phyloP scores from a whole-genome alignment of 2,888 invertebrate genomes.

The Lasioglossum villosulum region DNA sequence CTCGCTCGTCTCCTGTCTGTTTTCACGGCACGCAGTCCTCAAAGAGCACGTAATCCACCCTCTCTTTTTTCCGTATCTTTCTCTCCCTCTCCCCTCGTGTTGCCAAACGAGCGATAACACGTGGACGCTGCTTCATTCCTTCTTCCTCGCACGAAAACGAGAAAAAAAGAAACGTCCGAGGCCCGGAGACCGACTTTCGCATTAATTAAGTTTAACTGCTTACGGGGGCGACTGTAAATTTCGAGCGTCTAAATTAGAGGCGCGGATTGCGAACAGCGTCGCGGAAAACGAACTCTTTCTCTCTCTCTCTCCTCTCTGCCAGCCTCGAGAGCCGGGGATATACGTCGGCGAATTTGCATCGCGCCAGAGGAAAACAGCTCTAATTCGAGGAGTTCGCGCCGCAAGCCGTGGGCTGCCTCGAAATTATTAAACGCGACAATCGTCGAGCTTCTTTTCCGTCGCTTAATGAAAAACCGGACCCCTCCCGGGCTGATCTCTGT shows the following conservation, averaged over 20 bases:
- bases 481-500: neutral
- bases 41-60: constrained; percentile 1
- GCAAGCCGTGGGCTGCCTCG: neutral
- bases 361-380: constrained; percentile 4
- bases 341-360: neutral
- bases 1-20: neutral
- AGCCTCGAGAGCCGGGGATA: neutral
- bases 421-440: neutral
- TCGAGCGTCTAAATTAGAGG: constrained; percentile 5
- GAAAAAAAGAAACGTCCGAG: neutral
- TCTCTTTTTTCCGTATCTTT: neutral
- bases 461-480: neutral
- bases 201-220: constrained; percentile 12
- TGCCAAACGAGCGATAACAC: constrained; percentile 9
- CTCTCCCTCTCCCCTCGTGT: neutral
- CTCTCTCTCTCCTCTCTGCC: neutral
- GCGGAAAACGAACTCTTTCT: neutral
- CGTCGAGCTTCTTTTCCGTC: neutral
- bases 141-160: constrained; percentile 1
- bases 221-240: constrained; percentile 2
- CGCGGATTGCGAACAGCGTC: constrained; percentile 3
- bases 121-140: neutral
- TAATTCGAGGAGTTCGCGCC: constrained; percentile 12
- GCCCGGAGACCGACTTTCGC: constrained; percentile 2
- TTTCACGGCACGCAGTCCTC: neutral